phyloP scores from a whole-genome alignment of 1,140 invertebrate genomes.

The Calycopis cecrops region DNA sequence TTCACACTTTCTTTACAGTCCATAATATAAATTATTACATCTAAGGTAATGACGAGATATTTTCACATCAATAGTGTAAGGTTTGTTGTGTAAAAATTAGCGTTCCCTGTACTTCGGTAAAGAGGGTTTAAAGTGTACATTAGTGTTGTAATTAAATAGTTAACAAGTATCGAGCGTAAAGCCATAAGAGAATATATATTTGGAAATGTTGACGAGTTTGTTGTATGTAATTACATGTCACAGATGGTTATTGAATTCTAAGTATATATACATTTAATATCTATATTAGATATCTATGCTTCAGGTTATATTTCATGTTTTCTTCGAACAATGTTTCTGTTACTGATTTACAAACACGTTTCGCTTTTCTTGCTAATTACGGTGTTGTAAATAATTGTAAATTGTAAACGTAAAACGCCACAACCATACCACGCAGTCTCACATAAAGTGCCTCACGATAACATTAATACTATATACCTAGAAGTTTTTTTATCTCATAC shows the following conservation, averaged over 20 bases:
- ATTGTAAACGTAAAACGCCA: constrained; percentile 11
- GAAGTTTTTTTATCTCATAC: constrained; percentile 27
- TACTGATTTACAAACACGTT: constrained; percentile 63
- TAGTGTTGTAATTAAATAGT: constrained; percentile 69
- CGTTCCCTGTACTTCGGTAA: constrained; percentile 63
- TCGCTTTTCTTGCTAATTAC: constrained; percentile 47
- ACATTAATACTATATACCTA: constrained; percentile 21
- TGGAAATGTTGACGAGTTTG: constrained; percentile 69
- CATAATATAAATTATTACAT: constrained; percentile 58
- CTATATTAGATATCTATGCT: constrained; percentile 58
- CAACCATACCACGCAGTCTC: constrained; percentile 39
- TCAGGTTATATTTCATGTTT: constrained; percentile 54
- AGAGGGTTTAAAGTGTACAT: constrained; percentile 61
- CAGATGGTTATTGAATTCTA: constrained; percentile 63
- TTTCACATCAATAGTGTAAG: constrained; percentile 71
- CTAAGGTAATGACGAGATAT: constrained; percentile 67
- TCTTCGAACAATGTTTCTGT: constrained; percentile 52
- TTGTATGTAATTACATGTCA: constrained; percentile 67
- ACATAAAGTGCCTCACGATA: constrained; percentile 40
- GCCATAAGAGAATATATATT: constrained; percentile 69
- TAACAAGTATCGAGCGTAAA: constrained; percentile 59
- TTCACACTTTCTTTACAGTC: constrained; percentile 71
- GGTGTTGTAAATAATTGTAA: constrained; percentile 17
- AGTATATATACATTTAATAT: constrained; percentile 39
- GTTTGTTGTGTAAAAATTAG: constrained; percentile 71